Evolutionary conservation across 2,113 vertebrate species (phyloP).

Genomic region (Scatophagus argus): DNA sequence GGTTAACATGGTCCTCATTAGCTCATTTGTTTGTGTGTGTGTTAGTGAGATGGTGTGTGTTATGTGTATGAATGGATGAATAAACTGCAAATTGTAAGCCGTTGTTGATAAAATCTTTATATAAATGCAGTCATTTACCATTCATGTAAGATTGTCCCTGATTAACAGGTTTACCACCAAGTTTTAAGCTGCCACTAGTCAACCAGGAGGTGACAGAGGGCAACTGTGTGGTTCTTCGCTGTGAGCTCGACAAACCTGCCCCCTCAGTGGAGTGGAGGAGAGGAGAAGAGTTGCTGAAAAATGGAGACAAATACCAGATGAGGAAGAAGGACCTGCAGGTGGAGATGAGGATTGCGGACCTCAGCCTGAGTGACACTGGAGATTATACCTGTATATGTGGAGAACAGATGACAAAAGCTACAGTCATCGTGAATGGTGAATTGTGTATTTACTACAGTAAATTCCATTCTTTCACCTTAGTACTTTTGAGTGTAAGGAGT

Average conservation of each 20-base stretch:
- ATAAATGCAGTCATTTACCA: neutral
- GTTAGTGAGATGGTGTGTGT: too few species aligned
- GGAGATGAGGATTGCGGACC: constrained; percentile 83
- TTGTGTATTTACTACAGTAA: neutral
- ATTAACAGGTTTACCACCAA: constrained; percentile 82
- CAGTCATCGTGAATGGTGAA: constrained; percentile 84
- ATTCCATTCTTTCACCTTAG: neutral
- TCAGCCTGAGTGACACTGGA: constrained; percentile 84
- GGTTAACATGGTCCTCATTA: neutral
- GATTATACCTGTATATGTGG: constrained; percentile 84
- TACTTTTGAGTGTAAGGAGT: neutral
- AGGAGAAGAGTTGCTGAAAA: constrained; percentile 73
- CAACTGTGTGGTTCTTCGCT: constrained; percentile 82
- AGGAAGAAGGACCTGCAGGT: constrained; percentile 81
- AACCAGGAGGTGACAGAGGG: constrained; percentile 86
- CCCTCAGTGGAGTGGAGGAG: constrained; percentile 80
- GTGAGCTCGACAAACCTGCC: constrained; percentile 84
- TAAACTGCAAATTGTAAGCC: neutral
- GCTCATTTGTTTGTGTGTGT: too few species aligned
- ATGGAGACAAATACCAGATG: constrained; percentile 89
- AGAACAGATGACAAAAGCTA: constrained; percentile 81
- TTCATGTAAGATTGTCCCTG: neutral
- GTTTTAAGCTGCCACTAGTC: constrained; percentile 84
- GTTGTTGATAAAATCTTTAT: neutral
- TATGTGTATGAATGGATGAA: neutral